phyloP scores from a whole-genome alignment of 2,888 invertebrate genomes.

The Prenolepis imparis region DNA sequence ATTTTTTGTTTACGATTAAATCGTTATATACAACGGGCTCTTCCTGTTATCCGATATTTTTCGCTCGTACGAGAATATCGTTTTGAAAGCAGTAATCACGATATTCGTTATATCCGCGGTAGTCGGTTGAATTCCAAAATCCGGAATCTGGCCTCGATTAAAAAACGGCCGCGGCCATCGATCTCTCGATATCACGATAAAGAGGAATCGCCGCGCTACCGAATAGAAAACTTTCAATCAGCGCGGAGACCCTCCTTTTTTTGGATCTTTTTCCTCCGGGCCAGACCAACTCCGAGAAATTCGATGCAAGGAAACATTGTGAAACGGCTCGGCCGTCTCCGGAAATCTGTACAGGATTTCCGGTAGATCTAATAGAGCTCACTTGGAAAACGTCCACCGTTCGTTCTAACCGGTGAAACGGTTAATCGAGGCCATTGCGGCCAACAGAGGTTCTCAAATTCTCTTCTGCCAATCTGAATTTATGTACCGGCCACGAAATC shows the following conservation, averaged over 20 bases:
- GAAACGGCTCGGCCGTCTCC: conserved; percentile 72
- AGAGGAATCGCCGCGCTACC: conserved; percentile 48
- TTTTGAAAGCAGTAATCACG: conserved; percentile 11
- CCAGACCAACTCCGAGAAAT: conserved; percentile 61
- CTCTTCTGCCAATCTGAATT: conserved; percentile 27
- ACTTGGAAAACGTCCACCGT: conserved; percentile 80
- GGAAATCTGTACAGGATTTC: conserved; percentile 73
- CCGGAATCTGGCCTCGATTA: conserved; percentile 58
- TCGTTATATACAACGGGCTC: background rate
- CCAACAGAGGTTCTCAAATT: conserved; percentile 78
- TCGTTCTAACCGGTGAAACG: conserved; percentile 79
- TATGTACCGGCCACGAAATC: background rate
- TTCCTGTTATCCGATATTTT: conserved; percentile 24
- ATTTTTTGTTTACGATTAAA: conserved; percentile 21
- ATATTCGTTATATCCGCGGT: conserved; percentile 26
- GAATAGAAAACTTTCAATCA: conserved; percentile 73
- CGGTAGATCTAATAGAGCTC: conserved; percentile 75
- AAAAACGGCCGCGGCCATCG: conserved; percentile 54
- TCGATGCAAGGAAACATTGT: conserved; percentile 77
- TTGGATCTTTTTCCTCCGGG: conserved; percentile 47
- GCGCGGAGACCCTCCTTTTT: conserved; percentile 35
- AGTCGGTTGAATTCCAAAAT: conserved; percentile 55
- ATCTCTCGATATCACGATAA: conserved; percentile 58
- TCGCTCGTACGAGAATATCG: background rate
- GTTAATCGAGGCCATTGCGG: conserved; percentile 79